These are phyloP conservation scores for Muscicapa adusta DNA, from an alignment of 2,113 vertebrate species.

Conservation along the genomic window DNA sequence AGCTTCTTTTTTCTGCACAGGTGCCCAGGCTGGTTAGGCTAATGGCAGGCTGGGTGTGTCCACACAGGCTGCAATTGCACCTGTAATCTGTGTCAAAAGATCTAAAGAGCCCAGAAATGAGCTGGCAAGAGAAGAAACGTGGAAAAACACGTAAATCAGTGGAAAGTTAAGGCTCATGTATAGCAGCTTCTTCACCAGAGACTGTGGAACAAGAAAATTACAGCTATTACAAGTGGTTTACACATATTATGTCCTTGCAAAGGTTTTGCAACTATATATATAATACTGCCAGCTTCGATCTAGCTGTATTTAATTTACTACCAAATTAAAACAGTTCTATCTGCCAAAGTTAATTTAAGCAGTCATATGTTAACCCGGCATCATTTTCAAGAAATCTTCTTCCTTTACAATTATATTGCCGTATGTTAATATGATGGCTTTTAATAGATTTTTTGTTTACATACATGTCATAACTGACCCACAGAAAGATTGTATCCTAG, in stretches of 20 bases:
- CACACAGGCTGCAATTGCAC: rapidly evolving
- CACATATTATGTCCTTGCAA: not conserved
- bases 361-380: not conserved
- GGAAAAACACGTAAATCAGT: not conserved
- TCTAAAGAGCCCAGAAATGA: not conserved
- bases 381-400: slow-evolving; percentile 7
- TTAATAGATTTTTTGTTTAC: slow-evolving; percentile 10
- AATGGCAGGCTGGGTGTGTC: not conserved
- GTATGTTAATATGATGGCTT: not conserved
- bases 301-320: not conserved
- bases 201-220: not conserved
- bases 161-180: not conserved
- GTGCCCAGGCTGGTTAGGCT: not conserved
- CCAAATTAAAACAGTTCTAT: not conserved
- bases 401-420: not conserved
- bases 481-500: not conserved
- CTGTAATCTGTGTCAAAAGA: not conserved
- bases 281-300: slow-evolving; percentile 1
- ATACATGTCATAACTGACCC: not conserved
- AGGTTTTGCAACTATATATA: not conserved
- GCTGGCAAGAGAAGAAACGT: not conserved
- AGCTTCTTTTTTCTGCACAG: not conserved
- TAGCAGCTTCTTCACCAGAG: not conserved
- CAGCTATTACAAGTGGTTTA: not conserved
- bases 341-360: slow-evolving; percentile 25